Conservation (phyloP, 2,113 vertebrate genomes). For the Macrotus californicus region DNA sequence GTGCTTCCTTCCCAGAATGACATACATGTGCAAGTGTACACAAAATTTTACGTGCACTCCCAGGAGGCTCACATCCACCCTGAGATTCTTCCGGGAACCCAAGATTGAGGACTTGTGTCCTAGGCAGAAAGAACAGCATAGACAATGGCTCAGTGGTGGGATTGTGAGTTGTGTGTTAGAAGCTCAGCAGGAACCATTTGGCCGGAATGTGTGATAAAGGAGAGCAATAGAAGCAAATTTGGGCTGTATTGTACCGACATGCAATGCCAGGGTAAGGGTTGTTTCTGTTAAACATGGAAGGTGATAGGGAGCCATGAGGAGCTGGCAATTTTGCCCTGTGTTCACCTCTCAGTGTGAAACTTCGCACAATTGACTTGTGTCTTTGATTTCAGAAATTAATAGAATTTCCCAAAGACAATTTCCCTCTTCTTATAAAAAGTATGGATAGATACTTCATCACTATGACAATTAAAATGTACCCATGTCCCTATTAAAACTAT, state of each 20-base stretch:
- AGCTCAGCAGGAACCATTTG: background rate
- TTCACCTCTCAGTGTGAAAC: background rate
- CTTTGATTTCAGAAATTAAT: background rate
- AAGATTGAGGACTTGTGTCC: background rate
- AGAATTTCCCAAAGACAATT: background rate
- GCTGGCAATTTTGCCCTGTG: background rate
- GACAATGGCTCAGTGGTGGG: background rate
- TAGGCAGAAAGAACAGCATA: background rate
- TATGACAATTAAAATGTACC: background rate
- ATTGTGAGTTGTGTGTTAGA: background rate
- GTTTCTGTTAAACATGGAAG: background rate
- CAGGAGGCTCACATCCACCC: background rate
- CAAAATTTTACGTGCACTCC: background rate
- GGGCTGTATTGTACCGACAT: background rate
- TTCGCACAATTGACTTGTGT: background rate
- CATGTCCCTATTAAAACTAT: background rate
- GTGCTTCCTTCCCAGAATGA: background rate
- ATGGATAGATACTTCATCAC: background rate
- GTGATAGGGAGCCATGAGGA: background rate
- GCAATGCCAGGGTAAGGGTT: background rate
- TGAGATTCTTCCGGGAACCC: background rate
- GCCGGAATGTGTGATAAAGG: background rate
- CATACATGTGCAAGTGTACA: background rate
- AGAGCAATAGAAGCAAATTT: background rate
- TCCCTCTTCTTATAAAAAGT: background rate